Evolutionary conservation across 1,140 invertebrate genomes (phyloP).

Genomic region (Drosophila serrata): DNA sequence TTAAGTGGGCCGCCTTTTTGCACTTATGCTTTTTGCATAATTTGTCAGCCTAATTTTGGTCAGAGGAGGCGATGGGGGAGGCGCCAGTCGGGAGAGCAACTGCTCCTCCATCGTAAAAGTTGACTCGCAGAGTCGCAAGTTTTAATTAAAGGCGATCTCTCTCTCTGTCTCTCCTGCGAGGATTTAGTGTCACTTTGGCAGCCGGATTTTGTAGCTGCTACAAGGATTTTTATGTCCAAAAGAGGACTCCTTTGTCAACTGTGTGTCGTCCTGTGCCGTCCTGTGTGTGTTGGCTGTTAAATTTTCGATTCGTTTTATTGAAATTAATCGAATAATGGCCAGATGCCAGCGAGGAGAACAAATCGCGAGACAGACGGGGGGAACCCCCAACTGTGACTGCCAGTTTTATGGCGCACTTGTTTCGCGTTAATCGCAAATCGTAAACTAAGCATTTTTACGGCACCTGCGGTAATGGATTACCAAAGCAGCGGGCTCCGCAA

Average conservation of each 20-base stretch:
- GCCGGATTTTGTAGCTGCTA: constrained; percentile 28
- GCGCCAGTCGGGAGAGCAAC: constrained; percentile 6
- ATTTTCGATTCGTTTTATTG: constrained; percentile 72
- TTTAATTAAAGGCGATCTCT: constrained; percentile 39
- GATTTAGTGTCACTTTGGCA: constrained; percentile 43
- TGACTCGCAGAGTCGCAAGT: constrained; percentile 39
- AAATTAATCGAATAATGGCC: constrained; percentile 77
- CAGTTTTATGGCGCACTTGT: constrained; percentile 79
- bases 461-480: constrained; percentile 82
- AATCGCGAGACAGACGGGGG: constrained; percentile 6
- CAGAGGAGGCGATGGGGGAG: background rate
- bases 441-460: constrained; percentile 83
- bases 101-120: constrained; percentile 25
- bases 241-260: constrained; percentile 23
- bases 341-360: constrained; percentile 34
- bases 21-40: constrained; percentile 75
- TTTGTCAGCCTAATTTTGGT: constrained; percentile 63
- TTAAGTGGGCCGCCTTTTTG: constrained; percentile 77
- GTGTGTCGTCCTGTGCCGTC: constrained; percentile 9
- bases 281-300: constrained; percentile 32
- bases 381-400: constrained; percentile 44
- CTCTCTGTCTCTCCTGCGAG: background rate
- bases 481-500: constrained; percentile 49
- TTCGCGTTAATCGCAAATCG: constrained; percentile 82
- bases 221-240: constrained; percentile 43